phyloP scores from a whole-genome alignment of 1,140 invertebrate species.

The Eriosoma lanigerum region DNA sequence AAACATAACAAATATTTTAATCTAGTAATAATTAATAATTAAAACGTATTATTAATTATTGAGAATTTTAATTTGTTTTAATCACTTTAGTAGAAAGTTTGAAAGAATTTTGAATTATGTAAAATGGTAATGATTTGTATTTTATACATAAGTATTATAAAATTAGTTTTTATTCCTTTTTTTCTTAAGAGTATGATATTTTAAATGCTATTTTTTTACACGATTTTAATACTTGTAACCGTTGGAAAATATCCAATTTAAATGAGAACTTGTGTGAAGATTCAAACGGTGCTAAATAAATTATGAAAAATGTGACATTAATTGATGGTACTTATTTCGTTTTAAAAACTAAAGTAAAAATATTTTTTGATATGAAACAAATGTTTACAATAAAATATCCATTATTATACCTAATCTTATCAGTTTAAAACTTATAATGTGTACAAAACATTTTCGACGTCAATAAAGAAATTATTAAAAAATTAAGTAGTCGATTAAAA shows the following conservation, averaged over 20 bases:
- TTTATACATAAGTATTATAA: not conserved
- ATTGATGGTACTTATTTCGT: not conserved
- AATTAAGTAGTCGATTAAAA: too few relatives aligned
- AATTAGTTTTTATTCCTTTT: not conserved
- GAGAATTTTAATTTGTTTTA: not conserved
- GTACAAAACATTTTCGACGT: too few relatives aligned
- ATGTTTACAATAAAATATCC: too few relatives aligned
- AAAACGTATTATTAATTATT: not conserved
- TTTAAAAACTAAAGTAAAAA: not conserved
- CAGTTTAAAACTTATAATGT: too few relatives aligned
- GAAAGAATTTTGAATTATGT: not conserved
- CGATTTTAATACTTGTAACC: slow-evolving; percentile 11
- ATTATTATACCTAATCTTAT: too few relatives aligned
- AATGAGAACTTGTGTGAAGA: slow-evolving; percentile 3
- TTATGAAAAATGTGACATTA: not conserved
- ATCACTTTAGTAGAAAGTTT: not conserved
- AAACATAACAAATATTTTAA: too few relatives aligned
- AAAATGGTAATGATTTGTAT: not conserved
- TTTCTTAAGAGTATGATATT: not conserved
- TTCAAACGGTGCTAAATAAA: slow-evolving; percentile 14
- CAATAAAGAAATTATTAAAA: too few relatives aligned
- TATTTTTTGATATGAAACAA: too few relatives aligned
- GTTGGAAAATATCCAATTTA: slow-evolving; percentile 16
- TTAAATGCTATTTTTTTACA: not conserved
- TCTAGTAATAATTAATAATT: not conserved